A percentile compares a stretch with the other conserved stretches of the same genome.
Evolutionary conservation across 2,797 vertebrate species (phyloP).

Genomic region (Enoplosus armatus): DNA sequence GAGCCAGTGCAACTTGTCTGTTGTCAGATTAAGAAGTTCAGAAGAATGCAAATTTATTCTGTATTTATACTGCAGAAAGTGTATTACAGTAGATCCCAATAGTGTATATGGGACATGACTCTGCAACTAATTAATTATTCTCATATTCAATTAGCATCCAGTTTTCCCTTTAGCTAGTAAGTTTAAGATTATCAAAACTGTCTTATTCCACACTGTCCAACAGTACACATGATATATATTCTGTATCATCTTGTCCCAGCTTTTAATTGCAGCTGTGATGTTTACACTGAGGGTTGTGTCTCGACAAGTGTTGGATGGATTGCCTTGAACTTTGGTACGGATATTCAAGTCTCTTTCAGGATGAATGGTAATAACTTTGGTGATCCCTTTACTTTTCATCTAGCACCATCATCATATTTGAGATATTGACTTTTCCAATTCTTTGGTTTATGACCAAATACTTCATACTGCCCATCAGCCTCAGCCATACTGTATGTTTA

Average conservation of each 20-base stretch:
- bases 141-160: constrained; percentile 14
- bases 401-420: too few species aligned
- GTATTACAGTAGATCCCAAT: not conserved
- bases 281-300: not conserved
- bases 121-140: constrained; percentile 6
- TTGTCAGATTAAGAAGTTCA: constrained; percentile 48
- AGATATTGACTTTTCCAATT: too few species aligned
- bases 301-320: not conserved
- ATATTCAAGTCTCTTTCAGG: not conserved
- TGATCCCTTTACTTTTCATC: too few species aligned
- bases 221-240: too few species aligned
- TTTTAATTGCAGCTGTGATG: not conserved
- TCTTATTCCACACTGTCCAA: too few species aligned
- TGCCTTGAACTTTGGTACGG: not conserved
- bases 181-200: too few species aligned
- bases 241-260: not conserved
- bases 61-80: not conserved
- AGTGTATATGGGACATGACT: not conserved
- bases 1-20: constrained; percentile 24
- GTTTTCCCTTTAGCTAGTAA: not conserved
- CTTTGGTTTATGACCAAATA: not conserved
- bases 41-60: constrained; percentile 40
- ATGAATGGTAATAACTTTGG: not conserved
- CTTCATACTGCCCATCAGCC: not conserved
- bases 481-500: not conserved